Evolutionary conservation across 2,113 vertebrate genomes (phyloP), one percentile per base, ranked within the genome.

Genomic region (Lathamus discolor): DNA sequence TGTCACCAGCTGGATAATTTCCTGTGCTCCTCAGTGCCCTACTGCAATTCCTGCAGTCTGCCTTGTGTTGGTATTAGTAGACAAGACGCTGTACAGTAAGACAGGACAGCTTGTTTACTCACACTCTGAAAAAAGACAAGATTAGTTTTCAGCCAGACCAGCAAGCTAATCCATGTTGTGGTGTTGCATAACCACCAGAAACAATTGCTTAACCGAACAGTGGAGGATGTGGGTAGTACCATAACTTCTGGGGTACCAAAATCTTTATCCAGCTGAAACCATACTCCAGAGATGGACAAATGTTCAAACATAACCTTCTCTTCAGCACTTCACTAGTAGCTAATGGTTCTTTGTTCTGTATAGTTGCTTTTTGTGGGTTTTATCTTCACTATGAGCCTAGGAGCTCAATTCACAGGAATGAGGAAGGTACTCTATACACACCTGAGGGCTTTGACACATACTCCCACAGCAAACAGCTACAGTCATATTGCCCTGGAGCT

Each of bases 11-110:
- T 75, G 69, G 9, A 13, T 78, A 35, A 43, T 9, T 29, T 52
- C 20, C n/a, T 1, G 0, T 28, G 18, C 29, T 70, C 16, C 54
- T 90, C 41, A n/a, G n/a, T 17, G 14, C 31, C 43, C 48, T 61
- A 3, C 19, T 57, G 27, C 0, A 0, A 51, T 52, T 76, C 29
- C 54, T 44, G 44, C 33, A 46, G 43, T 46, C 17, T 43, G 4
- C 33, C 29, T 61, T 51, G 17, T 28, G 20, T 19, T 41, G 25
- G 22, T 61, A 15, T 61, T 35, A 73, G 33, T n/a, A 64, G 46
- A 23, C 51, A 33, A 24, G 79, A 39, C 35, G 31, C 19, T 52
- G 24, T 55, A 54, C 13, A n/a, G 28, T 41, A 57, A 81, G 68
- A 41, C 6, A 59, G 8, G 78, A 70, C 24, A 70, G 39, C 35